Evolutionary conservation across 2,888 invertebrate genomes (phyloP), one percentile per base, ranked within the genome.

Genomic region (Cataglyphis altisquamis): DNA sequence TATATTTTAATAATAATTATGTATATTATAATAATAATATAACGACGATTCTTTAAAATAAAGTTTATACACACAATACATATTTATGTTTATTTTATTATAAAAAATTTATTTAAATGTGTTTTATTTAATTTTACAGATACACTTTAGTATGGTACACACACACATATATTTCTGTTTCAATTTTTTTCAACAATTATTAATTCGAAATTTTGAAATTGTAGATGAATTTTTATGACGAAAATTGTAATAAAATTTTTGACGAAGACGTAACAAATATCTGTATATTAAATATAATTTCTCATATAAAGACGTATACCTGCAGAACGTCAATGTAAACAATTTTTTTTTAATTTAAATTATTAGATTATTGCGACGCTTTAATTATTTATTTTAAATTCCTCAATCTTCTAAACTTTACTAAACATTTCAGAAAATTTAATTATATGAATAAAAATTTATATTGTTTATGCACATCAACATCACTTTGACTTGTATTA

Each of bases 111-210:
- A 18, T 25, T 32, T 3, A 48, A 36, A 36, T 73, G 12, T 41
- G 63, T 73, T 63, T 63, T 3, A 48, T 75, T 45, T 75, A 75
- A 66, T 66, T 45, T 48, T 36, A 66, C 32, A 75, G 45, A 3
- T 64, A 9, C 15, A 21, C n/a, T 32, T 18, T 36, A 18, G 5
- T 10, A 48, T 9, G 8, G n/a, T 62, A 15, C 9, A 29, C 3
- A 21, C 18, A 18, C 5, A 18, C 5, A 21, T 2, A 5, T 32
- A 32, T 6, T 32, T 48, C 3, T 15, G n/a, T 15, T 4, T n/a
- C 29, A n/a, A 41, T 62, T 48, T n/a, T 25, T 21, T 25, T 39
- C 29, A 12, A 15, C n/a, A 62, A 18, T 73, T 3, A 55, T 39
- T 72, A 36, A 9, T 25, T 12, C n/a, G 15, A 21, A 55, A 18